phyloP scores from a whole-genome alignment of 2,113 vertebrate genomes.

The Pithys albifrons region DNA sequence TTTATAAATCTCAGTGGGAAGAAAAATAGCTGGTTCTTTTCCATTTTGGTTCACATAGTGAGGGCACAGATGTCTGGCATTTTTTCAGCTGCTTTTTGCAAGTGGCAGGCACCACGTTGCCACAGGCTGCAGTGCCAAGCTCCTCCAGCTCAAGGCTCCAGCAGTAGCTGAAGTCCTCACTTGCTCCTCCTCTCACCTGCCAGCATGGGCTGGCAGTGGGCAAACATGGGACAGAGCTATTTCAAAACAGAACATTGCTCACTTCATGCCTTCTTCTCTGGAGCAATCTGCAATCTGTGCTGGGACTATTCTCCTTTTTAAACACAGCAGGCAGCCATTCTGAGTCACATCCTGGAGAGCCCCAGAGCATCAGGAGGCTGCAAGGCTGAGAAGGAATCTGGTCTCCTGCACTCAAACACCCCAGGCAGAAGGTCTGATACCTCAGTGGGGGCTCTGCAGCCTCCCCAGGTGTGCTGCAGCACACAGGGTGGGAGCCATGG shows the following conservation, averaged over 20 bases:
- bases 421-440: not conserved
- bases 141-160: not conserved
- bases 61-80: slow-evolving; percentile 59
- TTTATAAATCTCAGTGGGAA: slow-evolving; percentile 44
- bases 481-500: not conserved
- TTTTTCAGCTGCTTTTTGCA: slow-evolving; percentile 17
- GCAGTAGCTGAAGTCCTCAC: slow-evolving; percentile 12
- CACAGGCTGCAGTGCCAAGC: slow-evolving; percentile 20
- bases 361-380: not conserved
- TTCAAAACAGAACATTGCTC: not conserved
- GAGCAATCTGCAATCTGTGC: not conserved
- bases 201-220: slow-evolving; percentile 28
- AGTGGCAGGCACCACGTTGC: not conserved
- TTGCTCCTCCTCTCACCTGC: slow-evolving; percentile 39
- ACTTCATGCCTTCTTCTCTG: not conserved
- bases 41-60: slow-evolving; percentile 8
- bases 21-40: slow-evolving; percentile 8
- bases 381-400: not conserved
- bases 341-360: not conserved
- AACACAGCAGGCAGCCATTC: not conserved
- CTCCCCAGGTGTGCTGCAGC: not conserved
- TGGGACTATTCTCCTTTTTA: not conserved
- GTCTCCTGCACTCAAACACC: fast-evolving
- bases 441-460: not conserved
- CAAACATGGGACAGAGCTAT: slow-evolving; percentile 16